Conservation (phyloP, 2,797 vertebrate genomes). For the Argentina silus region DNA sequence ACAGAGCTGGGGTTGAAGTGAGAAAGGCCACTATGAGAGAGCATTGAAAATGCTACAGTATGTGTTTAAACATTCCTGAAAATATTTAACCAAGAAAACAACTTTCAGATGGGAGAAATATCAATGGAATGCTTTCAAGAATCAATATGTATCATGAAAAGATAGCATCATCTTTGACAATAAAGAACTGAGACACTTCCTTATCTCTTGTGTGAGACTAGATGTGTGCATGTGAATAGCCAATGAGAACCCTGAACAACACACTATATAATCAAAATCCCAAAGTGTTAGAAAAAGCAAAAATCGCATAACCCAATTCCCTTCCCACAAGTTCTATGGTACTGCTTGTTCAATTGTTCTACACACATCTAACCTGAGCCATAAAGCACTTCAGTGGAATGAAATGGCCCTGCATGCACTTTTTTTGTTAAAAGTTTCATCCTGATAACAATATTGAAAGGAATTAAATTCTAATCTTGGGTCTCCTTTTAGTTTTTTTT, state of each 20-base stretch:
- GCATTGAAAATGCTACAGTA: conserved; percentile 22
- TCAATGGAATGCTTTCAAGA: background rate
- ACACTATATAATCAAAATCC: background rate
- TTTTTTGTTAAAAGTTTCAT: conserved; percentile 59
- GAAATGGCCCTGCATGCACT: conserved; percentile 44
- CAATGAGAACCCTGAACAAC: too few species aligned
- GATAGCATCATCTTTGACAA: background rate
- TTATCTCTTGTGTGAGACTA: background rate
- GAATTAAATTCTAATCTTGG: conserved; percentile 70
- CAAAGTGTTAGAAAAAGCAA: background rate
- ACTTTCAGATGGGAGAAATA: background rate
- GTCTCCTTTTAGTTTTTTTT: conserved; percentile 57
- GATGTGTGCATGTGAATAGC: background rate
- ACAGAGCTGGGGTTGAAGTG: conserved; percentile 37
- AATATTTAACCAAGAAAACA: background rate
- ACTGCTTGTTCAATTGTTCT: conserved; percentile 33
- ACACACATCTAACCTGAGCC: conserved; percentile 50
- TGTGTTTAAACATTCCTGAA: too few species aligned
- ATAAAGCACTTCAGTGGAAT: conserved; percentile 55
- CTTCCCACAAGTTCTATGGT: conserved; percentile 1
- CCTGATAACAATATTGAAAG: conserved; percentile 74
- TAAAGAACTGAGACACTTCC: background rate
- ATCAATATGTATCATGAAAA: background rate
- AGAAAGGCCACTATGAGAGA: conserved; percentile 29
- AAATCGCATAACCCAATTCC: conserved; percentile 3